These are phyloP conservation scores for Micrastur ruficollis DNA, from an alignment of 2,797 vertebrate species.

Conservation along the genomic window DNA sequence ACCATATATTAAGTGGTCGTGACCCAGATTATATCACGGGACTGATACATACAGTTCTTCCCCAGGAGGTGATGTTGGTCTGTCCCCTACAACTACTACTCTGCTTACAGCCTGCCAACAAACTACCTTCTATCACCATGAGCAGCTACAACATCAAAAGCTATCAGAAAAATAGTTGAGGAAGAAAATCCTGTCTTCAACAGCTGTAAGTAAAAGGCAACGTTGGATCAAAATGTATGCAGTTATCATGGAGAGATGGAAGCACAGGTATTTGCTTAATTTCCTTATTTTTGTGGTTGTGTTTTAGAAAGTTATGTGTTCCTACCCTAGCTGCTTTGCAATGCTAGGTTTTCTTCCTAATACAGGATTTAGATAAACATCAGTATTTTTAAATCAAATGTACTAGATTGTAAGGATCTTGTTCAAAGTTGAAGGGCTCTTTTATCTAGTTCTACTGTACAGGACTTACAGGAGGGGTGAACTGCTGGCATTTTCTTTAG, in stretches of 20 bases:
- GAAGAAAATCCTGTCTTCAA: not conserved
- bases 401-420: not conserved
- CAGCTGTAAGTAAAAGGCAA: not conserved
- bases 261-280: not conserved
- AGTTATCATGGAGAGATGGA: not conserved
- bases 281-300: not conserved
- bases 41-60: not conserved
- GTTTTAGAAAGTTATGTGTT: not conserved
- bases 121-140: not conserved
- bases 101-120: not conserved
- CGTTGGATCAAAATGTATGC: not conserved
- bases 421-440: not conserved
- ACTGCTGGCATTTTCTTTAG: not conserved
- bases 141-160: not conserved
- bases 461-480: not conserved
- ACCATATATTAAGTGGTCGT: not conserved
- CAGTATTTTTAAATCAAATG: not conserved
- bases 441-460: not conserved
- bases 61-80: not conserved
- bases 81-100: not conserved
- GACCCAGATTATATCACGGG: not conserved
- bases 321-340: not conserved
- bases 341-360: not conserved
- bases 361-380: fast-evolving
- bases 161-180: not conserved